Percentiles rank a stretch among this genome's conserved stretches.
Conservation (phyloP, 2,113 vertebrate species). For the Muntiacus muntjak region DNA sequence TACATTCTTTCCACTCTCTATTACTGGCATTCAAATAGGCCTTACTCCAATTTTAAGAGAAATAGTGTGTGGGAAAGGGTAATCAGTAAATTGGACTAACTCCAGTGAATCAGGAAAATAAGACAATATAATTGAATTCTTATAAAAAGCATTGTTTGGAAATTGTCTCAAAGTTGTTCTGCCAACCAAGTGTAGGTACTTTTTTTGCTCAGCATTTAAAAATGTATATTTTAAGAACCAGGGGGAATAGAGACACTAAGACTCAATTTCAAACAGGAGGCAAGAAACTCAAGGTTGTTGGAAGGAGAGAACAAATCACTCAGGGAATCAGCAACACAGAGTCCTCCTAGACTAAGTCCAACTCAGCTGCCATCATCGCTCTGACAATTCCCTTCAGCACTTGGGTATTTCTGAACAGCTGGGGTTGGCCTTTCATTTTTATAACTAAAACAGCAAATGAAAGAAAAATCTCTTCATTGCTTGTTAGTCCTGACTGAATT, state of each 20-base stretch:
- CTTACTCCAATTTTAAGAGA: background rate
- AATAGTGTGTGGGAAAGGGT: background rate
- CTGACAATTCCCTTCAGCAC: constrained; percentile 5
- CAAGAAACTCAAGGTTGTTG: constrained; percentile 85
- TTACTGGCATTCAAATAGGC: constrained; percentile 38
- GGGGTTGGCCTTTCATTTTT: constrained; percentile 34
- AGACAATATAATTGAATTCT: constrained; percentile 22
- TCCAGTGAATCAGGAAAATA: constrained; percentile 16
- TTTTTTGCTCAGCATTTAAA: background rate
- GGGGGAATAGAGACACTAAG: background rate
- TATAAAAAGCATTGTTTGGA: background rate
- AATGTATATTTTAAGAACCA: background rate
- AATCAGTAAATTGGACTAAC: constrained; percentile 30
- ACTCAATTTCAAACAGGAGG: constrained; percentile 77
- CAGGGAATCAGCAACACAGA: background rate
- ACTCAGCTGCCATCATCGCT: background rate
- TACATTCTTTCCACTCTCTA: background rate
- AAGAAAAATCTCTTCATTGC: constrained; percentile 8
- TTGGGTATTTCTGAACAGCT: constrained; percentile 38
- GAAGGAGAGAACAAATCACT: background rate
- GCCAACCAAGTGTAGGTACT: background rate
- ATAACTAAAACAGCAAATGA: constrained; percentile 18
- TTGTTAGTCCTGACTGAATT: background rate
- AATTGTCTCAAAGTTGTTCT: background rate
- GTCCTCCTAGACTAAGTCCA: background rate